Percentiles rank a stretch among this genome's conserved stretches.
Evolutionary conservation across 2,113 vertebrate genomes (phyloP).

Genomic region (Otis tarda): DNA sequence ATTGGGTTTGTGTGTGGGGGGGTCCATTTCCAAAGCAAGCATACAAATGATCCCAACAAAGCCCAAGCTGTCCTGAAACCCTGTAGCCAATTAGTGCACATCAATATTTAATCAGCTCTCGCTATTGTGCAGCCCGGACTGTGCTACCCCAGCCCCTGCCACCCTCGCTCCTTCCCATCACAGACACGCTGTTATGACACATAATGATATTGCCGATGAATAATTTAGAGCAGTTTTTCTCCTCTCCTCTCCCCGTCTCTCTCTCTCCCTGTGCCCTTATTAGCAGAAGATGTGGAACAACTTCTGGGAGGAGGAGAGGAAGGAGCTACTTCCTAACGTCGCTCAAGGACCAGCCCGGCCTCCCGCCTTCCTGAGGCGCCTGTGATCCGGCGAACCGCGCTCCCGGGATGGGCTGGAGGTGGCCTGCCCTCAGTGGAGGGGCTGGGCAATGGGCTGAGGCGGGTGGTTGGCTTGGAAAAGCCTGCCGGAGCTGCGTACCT

Average conservation of each 20-base stretch:
- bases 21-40: conserved; percentile 83
- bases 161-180: conserved; percentile 69
- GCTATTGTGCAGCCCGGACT: conserved; percentile 80
- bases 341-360: background rate
- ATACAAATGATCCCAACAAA: conserved; percentile 89
- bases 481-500: background rate
- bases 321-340: background rate
- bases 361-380: background rate
- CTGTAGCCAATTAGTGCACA: conserved; percentile 97
- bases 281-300: conserved; percentile 70
- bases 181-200: conserved; percentile 95
- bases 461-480: background rate
- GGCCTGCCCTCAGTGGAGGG: background rate
- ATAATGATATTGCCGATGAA: conserved; percentile 97
- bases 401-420: background rate
- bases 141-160: conserved; percentile 80
- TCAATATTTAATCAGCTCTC: conserved; percentile 95
- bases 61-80: conserved; percentile 89
- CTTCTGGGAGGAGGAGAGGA: conserved; percentile 36
- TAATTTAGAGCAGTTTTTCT: conserved; percentile 83
- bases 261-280: conserved; percentile 65
- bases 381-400: rapidly evolving
- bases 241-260: conserved; percentile 48
- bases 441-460: background rate
- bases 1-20: conserved; percentile 66